phyloP scores from a whole-genome alignment of 2,888 invertebrate species.

The Smittia aterrima region DNA sequence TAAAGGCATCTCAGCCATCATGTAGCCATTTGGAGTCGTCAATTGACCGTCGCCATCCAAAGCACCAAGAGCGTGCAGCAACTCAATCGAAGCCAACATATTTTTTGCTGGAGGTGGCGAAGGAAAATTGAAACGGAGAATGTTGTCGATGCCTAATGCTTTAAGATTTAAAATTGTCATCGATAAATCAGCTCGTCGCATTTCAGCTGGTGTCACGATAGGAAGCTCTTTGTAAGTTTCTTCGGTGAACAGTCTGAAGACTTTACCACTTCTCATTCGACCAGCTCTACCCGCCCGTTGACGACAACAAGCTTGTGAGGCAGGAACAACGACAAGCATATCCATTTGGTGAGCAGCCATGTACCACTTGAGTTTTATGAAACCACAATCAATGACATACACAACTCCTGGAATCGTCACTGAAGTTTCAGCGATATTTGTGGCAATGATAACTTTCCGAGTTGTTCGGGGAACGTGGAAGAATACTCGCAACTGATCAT shows the following conservation, averaged over 20 bases:
- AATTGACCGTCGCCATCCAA: slow-evolving; percentile 75
- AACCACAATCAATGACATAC: slow-evolving; percentile 94
- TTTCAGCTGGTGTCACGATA: slow-evolving; percentile 80
- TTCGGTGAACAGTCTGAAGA: slow-evolving; percentile 80
- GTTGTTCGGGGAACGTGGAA: slow-evolving; percentile 66
- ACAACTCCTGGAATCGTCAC: slow-evolving; percentile 91
- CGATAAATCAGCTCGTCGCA: slow-evolving; percentile 85
- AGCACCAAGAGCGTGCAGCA: slow-evolving; percentile 80
- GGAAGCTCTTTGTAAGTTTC: slow-evolving; percentile 69
- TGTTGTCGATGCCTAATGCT: slow-evolving; percentile 89
- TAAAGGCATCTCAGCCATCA: slow-evolving; percentile 91
- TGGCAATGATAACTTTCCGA: slow-evolving; percentile 88
- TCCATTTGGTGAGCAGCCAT: slow-evolving; percentile 81
- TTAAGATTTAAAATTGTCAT: slow-evolving; percentile 84
- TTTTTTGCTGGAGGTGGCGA: slow-evolving; percentile 89
- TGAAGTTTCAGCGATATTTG: slow-evolving; percentile 96
- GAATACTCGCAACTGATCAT: slow-evolving; percentile 80
- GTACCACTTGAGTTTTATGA: slow-evolving; percentile 90
- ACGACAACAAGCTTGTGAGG: slow-evolving; percentile 83
- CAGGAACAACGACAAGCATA: slow-evolving; percentile 75
- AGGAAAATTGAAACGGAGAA: slow-evolving; percentile 88
- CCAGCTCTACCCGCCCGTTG: slow-evolving; percentile 94
- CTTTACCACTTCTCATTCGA: slow-evolving; percentile 77
- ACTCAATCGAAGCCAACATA: slow-evolving; percentile 79
- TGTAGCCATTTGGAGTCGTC: slow-evolving; percentile 72